Evolutionary conservation across 2,113 vertebrate genomes (phyloP).

Genomic region (Pomatostomus ruficeps): DNA sequence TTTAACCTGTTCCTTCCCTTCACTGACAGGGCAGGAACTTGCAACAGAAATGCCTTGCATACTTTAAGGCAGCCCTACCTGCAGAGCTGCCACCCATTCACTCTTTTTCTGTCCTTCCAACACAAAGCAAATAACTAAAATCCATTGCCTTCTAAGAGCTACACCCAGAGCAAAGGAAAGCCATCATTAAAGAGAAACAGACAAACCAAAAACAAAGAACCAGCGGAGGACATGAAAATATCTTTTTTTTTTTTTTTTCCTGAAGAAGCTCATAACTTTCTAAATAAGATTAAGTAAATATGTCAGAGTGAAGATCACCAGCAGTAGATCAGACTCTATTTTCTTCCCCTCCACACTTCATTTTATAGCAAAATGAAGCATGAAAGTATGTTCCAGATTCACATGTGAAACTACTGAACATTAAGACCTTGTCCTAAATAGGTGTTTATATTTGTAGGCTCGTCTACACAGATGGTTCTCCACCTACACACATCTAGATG

Average conservation of each 20-base stretch:
- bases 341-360: neutral
- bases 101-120: neutral
- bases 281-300: conserved; percentile 3
- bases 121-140: neutral
- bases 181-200: neutral
- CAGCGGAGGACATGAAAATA: neutral
- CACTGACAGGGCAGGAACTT: neutral
- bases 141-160: neutral
- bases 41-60: neutral
- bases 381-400: neutral
- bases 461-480: neutral
- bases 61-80: neutral
- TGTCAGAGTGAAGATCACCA: conserved; percentile 11
- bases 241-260: too few relatives aligned
- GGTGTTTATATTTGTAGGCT: conserved; percentile 20
- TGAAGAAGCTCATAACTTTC: conserved; percentile 3
- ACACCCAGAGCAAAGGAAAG: neutral
- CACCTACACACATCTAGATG: neutral
- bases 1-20: neutral
- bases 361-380: conserved; percentile 14
- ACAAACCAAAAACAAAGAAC: neutral
- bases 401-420: neutral
- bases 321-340: neutral
- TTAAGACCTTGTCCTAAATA: conserved; percentile 12
- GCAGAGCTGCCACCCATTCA: neutral